Conservation (phyloP, 1,140 invertebrate genomes). For the Drosophila setifemur region DNA sequence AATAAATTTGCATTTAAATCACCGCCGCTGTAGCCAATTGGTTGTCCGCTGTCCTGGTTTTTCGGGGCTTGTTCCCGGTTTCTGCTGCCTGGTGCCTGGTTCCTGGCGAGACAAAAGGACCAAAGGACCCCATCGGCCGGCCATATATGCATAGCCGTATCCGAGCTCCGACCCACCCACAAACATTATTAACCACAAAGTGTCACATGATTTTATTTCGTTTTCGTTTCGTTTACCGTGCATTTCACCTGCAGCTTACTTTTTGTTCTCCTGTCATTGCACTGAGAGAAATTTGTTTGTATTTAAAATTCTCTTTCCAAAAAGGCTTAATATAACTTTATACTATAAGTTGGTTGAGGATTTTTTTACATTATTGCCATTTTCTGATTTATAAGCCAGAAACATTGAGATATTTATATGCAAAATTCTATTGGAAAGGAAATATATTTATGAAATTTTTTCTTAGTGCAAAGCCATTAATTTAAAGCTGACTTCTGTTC, state of each 20-base stretch:
- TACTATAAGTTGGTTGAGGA: too few relatives aligned
- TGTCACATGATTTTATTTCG: conserved; percentile 80
- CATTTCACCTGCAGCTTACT: conserved; percentile 65
- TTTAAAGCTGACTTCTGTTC: too few relatives aligned
- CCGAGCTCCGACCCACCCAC: neutral
- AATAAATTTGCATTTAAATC: conserved; percentile 81
- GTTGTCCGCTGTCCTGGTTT: conserved; percentile 39
- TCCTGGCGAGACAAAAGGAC: conserved; percentile 25
- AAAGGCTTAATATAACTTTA: too few relatives aligned
- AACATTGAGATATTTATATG: too few relatives aligned
- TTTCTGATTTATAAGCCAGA: too few relatives aligned
- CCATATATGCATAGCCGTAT: conserved; percentile 31
- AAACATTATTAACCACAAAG: conserved; percentile 77
- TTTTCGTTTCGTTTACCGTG: conserved; percentile 39
- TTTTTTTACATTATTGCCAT: too few relatives aligned
- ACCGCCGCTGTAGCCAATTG: conserved; percentile 56
- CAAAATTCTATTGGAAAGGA: too few relatives aligned
- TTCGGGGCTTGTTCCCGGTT: conserved; percentile 40
- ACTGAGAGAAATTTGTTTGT: neutral
- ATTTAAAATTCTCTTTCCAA: too few relatives aligned
- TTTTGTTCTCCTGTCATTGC: conserved; percentile 29
- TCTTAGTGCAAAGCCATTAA: too few relatives aligned
- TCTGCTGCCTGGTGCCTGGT: conserved; percentile 32
- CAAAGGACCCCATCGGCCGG: neutral
- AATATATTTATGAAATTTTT: too few relatives aligned